A percentile compares a stretch with the other conserved stretches of the same genome.
Evolutionary conservation across 2,113 vertebrate genomes (phyloP).

Genomic region (Hydrochoerus hydrochaeris): DNA sequence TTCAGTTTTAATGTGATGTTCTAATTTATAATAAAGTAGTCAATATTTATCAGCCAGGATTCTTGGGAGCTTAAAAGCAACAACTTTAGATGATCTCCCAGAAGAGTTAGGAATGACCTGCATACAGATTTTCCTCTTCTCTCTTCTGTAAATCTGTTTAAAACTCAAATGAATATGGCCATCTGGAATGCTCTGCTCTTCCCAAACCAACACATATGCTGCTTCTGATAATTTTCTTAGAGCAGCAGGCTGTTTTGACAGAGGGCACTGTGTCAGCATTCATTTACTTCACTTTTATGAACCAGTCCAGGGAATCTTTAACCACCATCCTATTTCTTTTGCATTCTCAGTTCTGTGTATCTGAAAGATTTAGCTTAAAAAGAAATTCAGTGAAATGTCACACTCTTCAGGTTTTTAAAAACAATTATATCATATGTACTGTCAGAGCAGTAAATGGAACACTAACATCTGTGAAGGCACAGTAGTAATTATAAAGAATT

Average conservation of each 20-base stretch:
- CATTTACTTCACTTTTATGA: conserved; percentile 56
- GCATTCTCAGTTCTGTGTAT: conserved; percentile 7
- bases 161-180: conserved; percentile 27
- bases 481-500: background rate
- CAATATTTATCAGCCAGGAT: background rate
- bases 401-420: background rate
- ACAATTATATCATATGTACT: background rate
- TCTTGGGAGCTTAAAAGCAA: background rate
- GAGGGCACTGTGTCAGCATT: conserved; percentile 59
- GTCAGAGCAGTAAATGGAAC: background rate
- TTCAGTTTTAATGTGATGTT: conserved; percentile 25
- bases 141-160: conserved; percentile 51
- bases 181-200: conserved; percentile 44
- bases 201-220: conserved; percentile 7
- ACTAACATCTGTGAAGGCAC: background rate
- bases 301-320: conserved; percentile 29
- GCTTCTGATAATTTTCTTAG: conserved; percentile 31
- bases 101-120: conserved; percentile 44
- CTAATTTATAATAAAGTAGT: background rate
- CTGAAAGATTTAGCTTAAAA: conserved; percentile 27
- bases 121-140: conserved; percentile 9
- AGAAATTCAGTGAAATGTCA: conserved; percentile 6
- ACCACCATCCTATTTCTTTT: background rate
- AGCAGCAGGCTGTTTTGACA: conserved; percentile 54
- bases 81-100: conserved; percentile 27